Base-by-base conservation (phyloP, 2,797 vertebrate species). In the Phoeniculus purpureus region DNA sequence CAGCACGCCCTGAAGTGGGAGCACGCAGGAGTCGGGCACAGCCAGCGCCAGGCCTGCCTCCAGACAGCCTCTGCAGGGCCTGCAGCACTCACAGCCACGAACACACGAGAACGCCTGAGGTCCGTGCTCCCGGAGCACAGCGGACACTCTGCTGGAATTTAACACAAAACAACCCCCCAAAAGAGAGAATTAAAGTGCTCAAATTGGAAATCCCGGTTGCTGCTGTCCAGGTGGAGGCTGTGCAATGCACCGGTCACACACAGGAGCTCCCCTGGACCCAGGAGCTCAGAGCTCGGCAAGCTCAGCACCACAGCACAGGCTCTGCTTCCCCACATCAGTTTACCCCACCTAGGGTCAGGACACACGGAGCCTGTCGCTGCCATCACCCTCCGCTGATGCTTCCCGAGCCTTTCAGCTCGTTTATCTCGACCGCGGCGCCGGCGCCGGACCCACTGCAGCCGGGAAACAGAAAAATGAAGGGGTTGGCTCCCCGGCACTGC, bases 231-330 rank as follows among this genome's bases (percentile, higher is more conserved):
- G n/a, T n/a, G n/a, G 40, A 21, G 31, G 55, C 25, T 54, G 23
- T 23, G 29, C 27, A 25, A 23, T 11, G 3, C 10, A 17, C 13
- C 6, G 3, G 32, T 21, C 25, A 11, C 1, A 40, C 8, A 12
- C 7, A 8, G 22, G 26, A 10, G 21, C 9, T 59, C 11, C 29
- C 15, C 19, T 22, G 37, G 13, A 7, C 4, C 11, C 22, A 16
- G 11, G 4, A n/a, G 10, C 16, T 2, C n/a, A n/a, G 0, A 8
- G 16, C 21, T 40, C 15, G 32, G 25, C 19, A 23, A 1, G 0
- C 23, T 31, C 55, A 13, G 12, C 52, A 32, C 9, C 4, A 29
- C 9, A 29, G 31, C 32, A 50, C 19, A 29, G 0, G 1, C 0
- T 0, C 55, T 12, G 8, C 32, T 29, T 55, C 29, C 9, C 15